Evolutionary conservation across 2,113 vertebrate species (phyloP), one percentile per base, ranked within the genome.

Genomic region (Corvus moneduloides): DNA sequence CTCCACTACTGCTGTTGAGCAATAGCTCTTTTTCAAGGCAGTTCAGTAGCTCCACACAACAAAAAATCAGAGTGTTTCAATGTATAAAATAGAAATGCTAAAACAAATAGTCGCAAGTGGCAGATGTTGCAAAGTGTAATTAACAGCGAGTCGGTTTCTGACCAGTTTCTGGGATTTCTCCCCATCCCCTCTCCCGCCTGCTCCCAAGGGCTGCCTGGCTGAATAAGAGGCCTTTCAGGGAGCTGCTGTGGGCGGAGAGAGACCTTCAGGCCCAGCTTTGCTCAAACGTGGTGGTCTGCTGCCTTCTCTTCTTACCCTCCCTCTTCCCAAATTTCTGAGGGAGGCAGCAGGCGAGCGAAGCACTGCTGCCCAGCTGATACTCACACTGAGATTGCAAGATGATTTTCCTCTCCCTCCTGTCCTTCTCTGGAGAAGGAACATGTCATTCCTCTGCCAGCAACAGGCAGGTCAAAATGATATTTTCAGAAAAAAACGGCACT

Each of bases 41-140:
- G 58, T 68, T 92, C 62, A 41, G 87, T 32, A 19, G 61, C 84
- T 96, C 95, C 96, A 93, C 95, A 95, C 76, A 69, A 94, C 91
- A 77, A 95, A 97, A 91, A 80, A 84, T 8, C 94, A 26, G 75
- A 28, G 28, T 26, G 78, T 95, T 96, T 92, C 92, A 73, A 59
- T 30, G 95, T 95, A 61, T 77, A 74, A 97, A 96, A 95, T 58
- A 93, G 96, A 96, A 97, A 96, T 83, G 93, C 87, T 93, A 83
- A 95, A 98, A 83, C 93, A 94, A 96, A 97, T 74, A 95, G 88
- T 79, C 83, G 75, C 94, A 88, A 95, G 96, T n/a, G 96, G 92
- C 97, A 96, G 97, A 95, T 94, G 93, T 81, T 95, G 96, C 87
- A 56, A 91, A 90, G 95, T 81, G 94, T 97, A 96, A 97, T 97